These are phyloP conservation scores for Heliocidaris erythrogramma DNA, from an alignment of 35 echinoderm and acorn worm species.

Conservation along the genomic window DNA sequence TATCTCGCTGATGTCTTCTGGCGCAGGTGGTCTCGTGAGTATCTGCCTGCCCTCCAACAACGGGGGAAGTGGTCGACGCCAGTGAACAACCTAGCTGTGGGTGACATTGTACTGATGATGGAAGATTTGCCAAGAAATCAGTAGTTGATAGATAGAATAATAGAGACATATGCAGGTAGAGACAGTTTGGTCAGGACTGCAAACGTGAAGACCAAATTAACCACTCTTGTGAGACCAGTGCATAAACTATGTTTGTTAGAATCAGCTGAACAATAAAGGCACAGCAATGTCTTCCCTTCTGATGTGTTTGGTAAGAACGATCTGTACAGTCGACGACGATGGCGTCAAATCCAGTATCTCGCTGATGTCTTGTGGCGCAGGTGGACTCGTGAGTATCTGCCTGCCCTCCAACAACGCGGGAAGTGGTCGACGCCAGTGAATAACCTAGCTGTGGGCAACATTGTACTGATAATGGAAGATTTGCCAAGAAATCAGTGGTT, in stretches of 20 bases:
- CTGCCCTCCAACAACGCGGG: constrained; percentile 52
- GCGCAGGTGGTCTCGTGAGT: constrained; percentile 54
- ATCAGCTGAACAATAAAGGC: no score
- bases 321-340: constrained; percentile 52
- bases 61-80: constrained; percentile 64
- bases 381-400: constrained; percentile 60
- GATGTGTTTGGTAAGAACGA: constrained; percentile 47
- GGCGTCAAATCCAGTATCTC: constrained; percentile 60
- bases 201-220: no score
- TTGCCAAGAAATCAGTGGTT: constrained; percentile 50
- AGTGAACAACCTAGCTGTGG: constrained; percentile 20
- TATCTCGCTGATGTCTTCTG: constrained; percentile 65
- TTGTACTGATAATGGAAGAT: constrained; percentile 54
- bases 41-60: constrained; percentile 61
- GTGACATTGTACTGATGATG: constrained; percentile 63
- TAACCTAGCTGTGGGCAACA: constrained; percentile 52
- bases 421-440: constrained; percentile 57
- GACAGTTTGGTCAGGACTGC: no score
- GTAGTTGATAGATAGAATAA: constrained; percentile 51
- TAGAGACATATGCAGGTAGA: no score
- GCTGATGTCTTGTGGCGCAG: constrained; percentile 66
- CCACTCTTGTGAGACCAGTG: no score
- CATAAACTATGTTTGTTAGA: no score
- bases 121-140: constrained; percentile 39
- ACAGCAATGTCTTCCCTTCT: no score